Conservation (phyloP, 2,113 vertebrate genomes). For the Columba livia region DNA sequence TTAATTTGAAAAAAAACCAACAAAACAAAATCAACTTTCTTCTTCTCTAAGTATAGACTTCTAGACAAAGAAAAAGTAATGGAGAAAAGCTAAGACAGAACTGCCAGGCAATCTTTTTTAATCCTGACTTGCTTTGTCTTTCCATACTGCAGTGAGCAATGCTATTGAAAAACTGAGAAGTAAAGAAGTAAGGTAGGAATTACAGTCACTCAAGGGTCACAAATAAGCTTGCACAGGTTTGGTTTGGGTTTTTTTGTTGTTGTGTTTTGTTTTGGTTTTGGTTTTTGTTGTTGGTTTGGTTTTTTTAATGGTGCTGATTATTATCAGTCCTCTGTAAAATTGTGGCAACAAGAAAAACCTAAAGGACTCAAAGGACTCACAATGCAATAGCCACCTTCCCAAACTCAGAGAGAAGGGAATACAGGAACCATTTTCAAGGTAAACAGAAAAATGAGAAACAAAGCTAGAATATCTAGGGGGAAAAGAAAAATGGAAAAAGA, state of each 20-base stretch:
- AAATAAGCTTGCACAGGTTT: neutral
- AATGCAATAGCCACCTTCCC: neutral
- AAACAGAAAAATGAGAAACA: neutral
- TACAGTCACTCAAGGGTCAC: neutral
- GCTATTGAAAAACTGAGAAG: neutral
- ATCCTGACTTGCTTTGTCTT: neutral
- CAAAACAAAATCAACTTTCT: neutral
- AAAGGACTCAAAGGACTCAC: neutral
- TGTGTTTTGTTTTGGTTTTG: too few relatives aligned
- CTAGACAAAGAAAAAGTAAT: neutral
- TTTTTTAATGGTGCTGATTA: neutral
- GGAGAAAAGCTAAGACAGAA: neutral
- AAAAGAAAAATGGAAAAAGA: too few relatives aligned
- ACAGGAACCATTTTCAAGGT: neutral
- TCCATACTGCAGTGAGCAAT: neutral
- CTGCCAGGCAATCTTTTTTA: neutral
- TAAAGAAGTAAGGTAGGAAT: neutral
- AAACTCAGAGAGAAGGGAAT: neutral
- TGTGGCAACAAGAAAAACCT: neutral
- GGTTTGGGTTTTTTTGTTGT: too few relatives aligned
- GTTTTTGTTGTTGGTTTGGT: neutral
- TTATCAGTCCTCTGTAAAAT: neutral
- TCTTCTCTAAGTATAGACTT: neutral
- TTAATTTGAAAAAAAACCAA: neutral
- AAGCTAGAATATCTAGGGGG: neutral